Percentiles rank a stretch among this genome's conserved stretches.
These are phyloP conservation scores for Micronycteris hirsuta DNA, from an alignment of 2,113 vertebrate genomes.

Conservation along the genomic window DNA sequence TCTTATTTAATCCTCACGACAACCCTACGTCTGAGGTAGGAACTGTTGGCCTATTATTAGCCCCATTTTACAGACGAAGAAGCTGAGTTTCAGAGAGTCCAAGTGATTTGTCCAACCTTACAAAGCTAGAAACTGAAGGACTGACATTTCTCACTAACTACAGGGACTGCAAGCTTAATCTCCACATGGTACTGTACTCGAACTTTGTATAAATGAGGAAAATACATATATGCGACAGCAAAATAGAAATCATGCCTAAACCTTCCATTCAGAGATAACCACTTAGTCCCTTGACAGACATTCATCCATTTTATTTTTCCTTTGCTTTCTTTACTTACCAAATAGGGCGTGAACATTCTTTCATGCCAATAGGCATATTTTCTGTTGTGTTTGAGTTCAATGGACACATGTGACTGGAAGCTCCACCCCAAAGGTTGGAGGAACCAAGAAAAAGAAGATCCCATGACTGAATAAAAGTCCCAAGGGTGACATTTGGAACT, in stretches of 20 bases:
- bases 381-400: neutral
- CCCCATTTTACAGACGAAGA: neutral
- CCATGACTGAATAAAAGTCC: neutral
- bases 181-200: rapidly evolving
- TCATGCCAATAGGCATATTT: neutral
- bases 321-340: neutral
- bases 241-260: neutral
- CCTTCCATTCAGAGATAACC: neutral
- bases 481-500: neutral
- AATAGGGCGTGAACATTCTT: neutral
- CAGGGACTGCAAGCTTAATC: neutral
- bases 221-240: rapidly evolving
- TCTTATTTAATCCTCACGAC: no score
- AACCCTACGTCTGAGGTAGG: neutral
- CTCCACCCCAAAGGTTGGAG: neutral
- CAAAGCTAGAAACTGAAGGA: neutral
- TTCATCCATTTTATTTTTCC: neutral
- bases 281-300: neutral
- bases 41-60: neutral
- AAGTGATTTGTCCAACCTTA: neutral
- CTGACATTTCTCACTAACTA: neutral
- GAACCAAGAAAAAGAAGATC: neutral
- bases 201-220: neutral
- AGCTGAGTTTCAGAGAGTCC: neutral
- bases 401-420: neutral